A percentile compares a stretch with the other conserved stretches of the same genome.
Evolutionary conservation across 2,113 vertebrate genomes (phyloP).

Genomic region (Vulpes lagopus): DNA sequence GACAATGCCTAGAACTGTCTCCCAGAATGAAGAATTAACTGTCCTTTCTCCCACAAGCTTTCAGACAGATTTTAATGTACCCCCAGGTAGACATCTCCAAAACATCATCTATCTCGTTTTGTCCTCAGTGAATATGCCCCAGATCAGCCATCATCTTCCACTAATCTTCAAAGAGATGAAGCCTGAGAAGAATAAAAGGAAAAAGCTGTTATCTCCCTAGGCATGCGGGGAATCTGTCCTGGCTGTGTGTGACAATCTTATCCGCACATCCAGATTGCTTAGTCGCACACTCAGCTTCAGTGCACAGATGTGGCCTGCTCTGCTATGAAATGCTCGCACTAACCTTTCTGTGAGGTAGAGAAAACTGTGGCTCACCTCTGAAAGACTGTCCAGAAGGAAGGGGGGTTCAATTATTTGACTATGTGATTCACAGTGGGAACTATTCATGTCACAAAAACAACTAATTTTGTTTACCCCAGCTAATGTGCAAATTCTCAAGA

Average conservation of each 20-base stretch:
- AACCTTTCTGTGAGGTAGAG: background rate
- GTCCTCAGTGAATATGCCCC: background rate
- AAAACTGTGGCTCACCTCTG: background rate
- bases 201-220: background rate
- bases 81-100: background rate
- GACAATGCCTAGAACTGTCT: background rate
- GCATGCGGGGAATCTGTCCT: background rate
- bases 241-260: background rate
- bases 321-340: background rate
- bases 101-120: background rate
- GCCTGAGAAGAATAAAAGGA: conserved; percentile 11
- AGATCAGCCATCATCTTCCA: background rate
- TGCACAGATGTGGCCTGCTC: background rate
- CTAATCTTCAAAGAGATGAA: background rate
- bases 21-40: background rate
- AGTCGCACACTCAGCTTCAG: background rate
- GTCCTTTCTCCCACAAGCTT: background rate
- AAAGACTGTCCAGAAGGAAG: background rate
- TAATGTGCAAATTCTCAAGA: background rate
- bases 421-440: background rate
- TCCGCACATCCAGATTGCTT: background rate
- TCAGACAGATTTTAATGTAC: background rate
- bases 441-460: background rate
- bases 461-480: background rate
- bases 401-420: background rate